A percentile compares a stretch with the other conserved stretches of the same genome.
phyloP scores from a whole-genome alignment of 2,797 vertebrate species.

The Lepus townsendii region DNA sequence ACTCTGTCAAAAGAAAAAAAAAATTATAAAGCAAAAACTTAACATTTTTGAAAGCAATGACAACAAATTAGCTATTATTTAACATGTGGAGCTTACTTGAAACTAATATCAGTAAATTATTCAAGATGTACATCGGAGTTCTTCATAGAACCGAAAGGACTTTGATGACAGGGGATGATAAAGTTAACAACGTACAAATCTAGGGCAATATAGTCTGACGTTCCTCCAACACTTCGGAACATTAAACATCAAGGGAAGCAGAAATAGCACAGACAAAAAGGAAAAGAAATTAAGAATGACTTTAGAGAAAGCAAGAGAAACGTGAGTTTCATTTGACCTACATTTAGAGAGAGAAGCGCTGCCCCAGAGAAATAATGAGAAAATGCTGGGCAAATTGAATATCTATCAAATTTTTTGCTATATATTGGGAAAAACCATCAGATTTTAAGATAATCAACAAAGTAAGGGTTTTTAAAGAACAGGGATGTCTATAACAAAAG shows the following conservation, averaged over 20 bases:
- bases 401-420: slow-evolving; percentile 32
- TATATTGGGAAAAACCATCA: background rate
- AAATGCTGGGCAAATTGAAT: background rate
- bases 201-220: slow-evolving; percentile 80
- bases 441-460: slow-evolving; percentile 13
- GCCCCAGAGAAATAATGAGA: slow-evolving; percentile 19
- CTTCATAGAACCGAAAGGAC: slow-evolving; percentile 52
- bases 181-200: slow-evolving; percentile 66
- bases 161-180: slow-evolving; percentile 53
- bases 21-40: background rate
- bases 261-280: slow-evolving; percentile 80
- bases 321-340: slow-evolving; percentile 81
- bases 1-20: too few species aligned
- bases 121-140: slow-evolving; percentile 52
- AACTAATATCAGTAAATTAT: slow-evolving; percentile 10
- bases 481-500: background rate
- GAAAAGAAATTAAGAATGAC: slow-evolving; percentile 79
- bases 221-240: slow-evolving; percentile 68
- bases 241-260: slow-evolving; percentile 80
- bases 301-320: slow-evolving; percentile 78
- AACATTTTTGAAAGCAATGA: background rate
- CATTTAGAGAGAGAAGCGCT: slow-evolving; percentile 71
- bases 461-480: background rate
- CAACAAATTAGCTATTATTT: slow-evolving; percentile 38
- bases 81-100: background rate